These are phyloP conservation scores for Spilarctia lutea DNA, from an alignment of 2,888 invertebrate species.

Conservation along the genomic window DNA sequence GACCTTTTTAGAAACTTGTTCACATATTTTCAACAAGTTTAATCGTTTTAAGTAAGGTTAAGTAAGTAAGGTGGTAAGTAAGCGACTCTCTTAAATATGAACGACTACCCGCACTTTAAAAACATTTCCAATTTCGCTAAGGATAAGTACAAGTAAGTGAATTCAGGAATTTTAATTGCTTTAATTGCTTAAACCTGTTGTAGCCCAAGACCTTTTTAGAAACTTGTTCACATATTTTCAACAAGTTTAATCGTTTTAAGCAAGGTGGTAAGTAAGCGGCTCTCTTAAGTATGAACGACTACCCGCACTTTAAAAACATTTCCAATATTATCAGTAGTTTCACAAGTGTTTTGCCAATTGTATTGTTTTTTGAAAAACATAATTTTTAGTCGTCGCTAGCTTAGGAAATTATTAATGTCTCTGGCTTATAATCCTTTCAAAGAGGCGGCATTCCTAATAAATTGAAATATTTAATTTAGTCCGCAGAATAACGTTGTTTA, in stretches of 20 bases:
- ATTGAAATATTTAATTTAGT: slow-evolving; percentile 37
- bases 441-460: slow-evolving; percentile 8
- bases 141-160: too few species aligned
- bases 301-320: not conserved
- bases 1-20: not conserved
- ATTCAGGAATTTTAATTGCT: too few species aligned
- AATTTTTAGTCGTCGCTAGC: not conserved
- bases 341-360: not conserved
- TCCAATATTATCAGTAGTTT: not conserved
- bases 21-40: not conserved
- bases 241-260: not conserved
- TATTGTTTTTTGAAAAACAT: not conserved
- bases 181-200: too few species aligned
- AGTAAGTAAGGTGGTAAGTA: not conserved
- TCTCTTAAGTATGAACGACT: not conserved
- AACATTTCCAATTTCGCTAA: not conserved
- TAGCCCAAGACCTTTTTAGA: not conserved
- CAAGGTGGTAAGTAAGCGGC: not conserved
- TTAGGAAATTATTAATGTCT: not conserved
- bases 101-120: not conserved
- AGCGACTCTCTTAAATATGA: not conserved
- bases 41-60: too few species aligned
- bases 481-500: slow-evolving; percentile 28
- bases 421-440: not conserved
- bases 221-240: not conserved